Evolutionary conservation across 2,113 vertebrate species (phyloP).

Genomic region (Psilopogon haemacephalus): DNA sequence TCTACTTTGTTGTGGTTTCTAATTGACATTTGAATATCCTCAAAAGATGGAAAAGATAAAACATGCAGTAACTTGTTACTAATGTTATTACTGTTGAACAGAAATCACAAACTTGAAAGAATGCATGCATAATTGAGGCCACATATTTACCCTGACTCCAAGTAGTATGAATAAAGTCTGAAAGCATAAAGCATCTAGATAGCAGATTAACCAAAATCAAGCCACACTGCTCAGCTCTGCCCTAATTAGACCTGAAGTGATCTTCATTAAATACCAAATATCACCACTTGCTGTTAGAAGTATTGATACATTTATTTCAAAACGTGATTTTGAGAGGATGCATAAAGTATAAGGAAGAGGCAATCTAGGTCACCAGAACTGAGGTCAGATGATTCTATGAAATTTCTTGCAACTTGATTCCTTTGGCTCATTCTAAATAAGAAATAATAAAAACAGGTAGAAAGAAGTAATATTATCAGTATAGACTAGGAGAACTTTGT

Average conservation of each 20-base stretch:
- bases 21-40: background rate
- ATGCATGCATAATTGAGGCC: background rate
- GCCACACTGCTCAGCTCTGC: background rate
- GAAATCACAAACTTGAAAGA: background rate
- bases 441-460: background rate
- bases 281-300: background rate
- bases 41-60: background rate
- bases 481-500: background rate
- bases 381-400: background rate
- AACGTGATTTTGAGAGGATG: background rate
- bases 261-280: background rate
- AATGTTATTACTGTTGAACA: background rate
- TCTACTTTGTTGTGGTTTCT: background rate
- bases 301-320: background rate
- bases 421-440: background rate
- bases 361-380: background rate
- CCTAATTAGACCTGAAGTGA: background rate
- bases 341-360: background rate
- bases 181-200: background rate
- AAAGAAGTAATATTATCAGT: background rate
- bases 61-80: background rate
- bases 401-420: background rate
- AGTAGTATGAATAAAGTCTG: background rate
- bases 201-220: background rate
- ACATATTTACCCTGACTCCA: background rate